Base-by-base conservation (phyloP, 2,797 vertebrate genomes). In the Eulemur mongoz region DNA sequence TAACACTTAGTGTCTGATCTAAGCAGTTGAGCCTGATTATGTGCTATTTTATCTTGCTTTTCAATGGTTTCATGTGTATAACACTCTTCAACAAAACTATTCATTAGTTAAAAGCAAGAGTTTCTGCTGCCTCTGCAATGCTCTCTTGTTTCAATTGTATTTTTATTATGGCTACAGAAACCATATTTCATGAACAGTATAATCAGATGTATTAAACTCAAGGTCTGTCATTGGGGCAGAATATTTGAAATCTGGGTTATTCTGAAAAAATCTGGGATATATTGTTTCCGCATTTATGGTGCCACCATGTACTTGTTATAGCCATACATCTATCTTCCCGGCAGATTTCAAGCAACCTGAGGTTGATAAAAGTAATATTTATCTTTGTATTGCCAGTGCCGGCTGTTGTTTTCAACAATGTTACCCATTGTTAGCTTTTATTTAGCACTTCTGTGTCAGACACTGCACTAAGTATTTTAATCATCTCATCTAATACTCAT, bases 181-280 rank as follows among this genome's bases (percentile, higher is more conserved):
- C 22, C 12, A 20, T 91, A 52, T 93, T 88, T 92, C 38, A 15
- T 93, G 73, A 94, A 63, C 88, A 95, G 59, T 48, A 84, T 43
- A 82, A 85, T 45, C 40, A 93, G 57, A 84, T 63, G 0, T 72
- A 48, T 48, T 54, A 17, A 86, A 92, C 11, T 73, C 27, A 35
- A 59, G 69, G 25, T 92, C 80, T 93, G 13, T 94, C 38, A 63
- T 0, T 81, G 54, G 35, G 45, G 12, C 8, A 96, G 50, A 69
- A 73, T 72, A 92, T 79, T 95, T 73, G 40, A 96, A 96, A 73
- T 89, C 35, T 61, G 38, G 2, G 2, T 38, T 73, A 70, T 52
- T 59, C 35, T 91, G 52, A 61, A 76, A 76, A 93, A 89, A 84
- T 87, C 27, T 8, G 50, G 63, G n/a, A 32, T 87, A 4, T 54